These are phyloP conservation scores for Melanotaenia boesemani DNA, from an alignment of 2,797 vertebrate genomes.

Conservation along the genomic window DNA sequence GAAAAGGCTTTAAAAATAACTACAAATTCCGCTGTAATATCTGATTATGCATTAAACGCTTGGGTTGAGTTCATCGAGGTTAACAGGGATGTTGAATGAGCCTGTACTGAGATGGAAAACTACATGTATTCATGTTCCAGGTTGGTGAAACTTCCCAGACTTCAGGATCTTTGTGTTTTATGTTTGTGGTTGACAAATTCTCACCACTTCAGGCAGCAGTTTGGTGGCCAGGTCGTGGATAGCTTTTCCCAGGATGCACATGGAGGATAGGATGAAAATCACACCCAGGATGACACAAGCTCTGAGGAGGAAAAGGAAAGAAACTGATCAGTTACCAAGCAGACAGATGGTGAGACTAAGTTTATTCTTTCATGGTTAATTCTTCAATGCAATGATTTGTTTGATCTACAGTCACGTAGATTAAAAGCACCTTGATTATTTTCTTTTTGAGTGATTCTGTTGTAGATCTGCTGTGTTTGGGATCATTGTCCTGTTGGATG, in stretches of 20 bases:
- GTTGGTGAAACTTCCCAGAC: not conserved
- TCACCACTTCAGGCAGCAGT: conserved; percentile 98
- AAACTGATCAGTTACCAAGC: not conserved
- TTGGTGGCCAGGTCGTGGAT: conserved; percentile 94
- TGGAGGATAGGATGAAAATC: conserved; percentile 94
- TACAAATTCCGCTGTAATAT: conserved; percentile 47
- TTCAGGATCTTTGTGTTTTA: not conserved
- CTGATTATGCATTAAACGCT: conserved; percentile 39
- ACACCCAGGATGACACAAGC: conserved; percentile 94
- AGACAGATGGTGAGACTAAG: not conserved
- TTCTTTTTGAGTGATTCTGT: too few relatives aligned
- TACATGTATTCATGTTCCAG: too few relatives aligned
- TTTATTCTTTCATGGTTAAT: not conserved
- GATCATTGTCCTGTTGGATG: too few relatives aligned
- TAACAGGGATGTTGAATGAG: not conserved
- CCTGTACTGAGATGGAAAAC: conserved; percentile 6
- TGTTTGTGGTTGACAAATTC: not conserved
- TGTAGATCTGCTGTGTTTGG: too few relatives aligned
- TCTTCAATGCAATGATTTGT: too few relatives aligned
- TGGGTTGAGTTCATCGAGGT: conserved; percentile 17
- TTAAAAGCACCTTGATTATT: too few relatives aligned
- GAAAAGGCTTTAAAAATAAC: conserved; percentile 34
- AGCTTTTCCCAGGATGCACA: conserved; percentile 97
- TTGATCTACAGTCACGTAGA: too few relatives aligned
- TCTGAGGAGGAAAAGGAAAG: conserved; percentile 74